Evolutionary conservation across 2,113 vertebrate species (phyloP).

Genomic region (Oryzias javanicus): DNA sequence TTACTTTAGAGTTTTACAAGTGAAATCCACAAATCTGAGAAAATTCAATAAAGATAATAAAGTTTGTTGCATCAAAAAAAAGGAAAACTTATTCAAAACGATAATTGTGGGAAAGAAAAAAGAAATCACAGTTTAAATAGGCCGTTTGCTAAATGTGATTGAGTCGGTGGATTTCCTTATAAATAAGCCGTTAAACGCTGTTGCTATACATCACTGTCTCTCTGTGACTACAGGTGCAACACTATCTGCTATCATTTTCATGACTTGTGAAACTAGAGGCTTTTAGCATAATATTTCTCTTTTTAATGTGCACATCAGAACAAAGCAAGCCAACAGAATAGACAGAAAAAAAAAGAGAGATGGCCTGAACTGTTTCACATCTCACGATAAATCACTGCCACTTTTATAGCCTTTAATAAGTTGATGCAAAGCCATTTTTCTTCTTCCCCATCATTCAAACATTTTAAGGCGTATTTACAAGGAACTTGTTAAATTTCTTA

Average conservation of each 20-base stretch:
- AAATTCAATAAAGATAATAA: slow-evolving; percentile 35
- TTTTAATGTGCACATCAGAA: slow-evolving; percentile 74
- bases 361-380: slow-evolving; percentile 73
- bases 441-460: slow-evolving; percentile 81
- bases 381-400: slow-evolving; percentile 75
- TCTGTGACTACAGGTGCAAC: slow-evolving; percentile 49
- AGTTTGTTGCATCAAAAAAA: slow-evolving; percentile 42
- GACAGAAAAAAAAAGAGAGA: slow-evolving; percentile 65
- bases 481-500: slow-evolving; percentile 88
- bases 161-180: no score
- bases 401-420: slow-evolving; percentile 84
- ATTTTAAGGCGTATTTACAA: slow-evolving; percentile 86
- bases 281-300: slow-evolving; percentile 69
- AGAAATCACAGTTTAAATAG: no score
- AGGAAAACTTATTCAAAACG: background rate
- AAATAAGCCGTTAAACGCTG: slow-evolving; percentile 39
- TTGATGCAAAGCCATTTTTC: slow-evolving; percentile 84
- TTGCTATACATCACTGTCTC: slow-evolving; percentile 45
- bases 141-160: no score
- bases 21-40: slow-evolving; percentile 64
- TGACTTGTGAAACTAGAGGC: slow-evolving; percentile 68
- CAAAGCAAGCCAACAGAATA: slow-evolving; percentile 69
- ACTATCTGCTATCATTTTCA: slow-evolving; percentile 51
- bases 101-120: no score
- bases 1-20: slow-evolving; percentile 43